Conservation (phyloP, 1,140 invertebrate genomes). For the Tetragnatha versicolor region DNA sequence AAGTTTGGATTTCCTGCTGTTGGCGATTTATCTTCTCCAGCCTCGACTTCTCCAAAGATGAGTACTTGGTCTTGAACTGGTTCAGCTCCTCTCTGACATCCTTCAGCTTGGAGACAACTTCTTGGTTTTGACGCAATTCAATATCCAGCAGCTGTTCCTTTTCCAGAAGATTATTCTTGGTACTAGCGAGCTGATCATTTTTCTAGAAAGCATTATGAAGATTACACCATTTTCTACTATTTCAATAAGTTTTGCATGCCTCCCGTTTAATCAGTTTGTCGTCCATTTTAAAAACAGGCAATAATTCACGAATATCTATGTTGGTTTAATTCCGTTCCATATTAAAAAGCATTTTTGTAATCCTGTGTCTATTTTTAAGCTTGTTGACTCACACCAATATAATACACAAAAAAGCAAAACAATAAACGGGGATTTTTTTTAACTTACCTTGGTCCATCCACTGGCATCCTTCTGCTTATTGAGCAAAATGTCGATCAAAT, state of each 20-base stretch:
- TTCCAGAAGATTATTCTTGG: constrained; percentile 65
- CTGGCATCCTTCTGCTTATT: constrained; percentile 84
- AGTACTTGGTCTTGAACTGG: constrained; percentile 70
- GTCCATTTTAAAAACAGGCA: too few species aligned
- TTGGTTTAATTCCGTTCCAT: too few species aligned
- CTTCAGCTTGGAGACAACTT: constrained; percentile 67
- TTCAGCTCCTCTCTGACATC: constrained; percentile 78
- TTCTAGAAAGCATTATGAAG: constrained; percentile 2
- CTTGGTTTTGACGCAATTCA: constrained; percentile 59
- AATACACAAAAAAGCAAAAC: too few species aligned
- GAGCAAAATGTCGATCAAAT: constrained; percentile 83
- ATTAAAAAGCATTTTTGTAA: too few species aligned
- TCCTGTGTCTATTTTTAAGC: too few species aligned
- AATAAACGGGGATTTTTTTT: too few species aligned
- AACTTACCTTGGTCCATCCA: constrained; percentile 80
- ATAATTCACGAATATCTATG: too few species aligned
- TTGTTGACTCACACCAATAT: too few species aligned
- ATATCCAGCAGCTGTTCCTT: constrained; percentile 63
- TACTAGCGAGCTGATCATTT: constrained; percentile 38
- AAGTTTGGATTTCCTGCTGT: constrained; percentile 68
- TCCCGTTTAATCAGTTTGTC: too few species aligned
- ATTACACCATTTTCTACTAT: too few species aligned
- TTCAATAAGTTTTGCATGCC: too few species aligned
- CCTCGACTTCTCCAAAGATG: constrained; percentile 67
- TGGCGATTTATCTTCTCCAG: constrained; percentile 69